These are phyloP conservation scores for Tympanoctomys barrerae DNA, from an alignment of 2,797 vertebrate species.

Conservation along the genomic window DNA sequence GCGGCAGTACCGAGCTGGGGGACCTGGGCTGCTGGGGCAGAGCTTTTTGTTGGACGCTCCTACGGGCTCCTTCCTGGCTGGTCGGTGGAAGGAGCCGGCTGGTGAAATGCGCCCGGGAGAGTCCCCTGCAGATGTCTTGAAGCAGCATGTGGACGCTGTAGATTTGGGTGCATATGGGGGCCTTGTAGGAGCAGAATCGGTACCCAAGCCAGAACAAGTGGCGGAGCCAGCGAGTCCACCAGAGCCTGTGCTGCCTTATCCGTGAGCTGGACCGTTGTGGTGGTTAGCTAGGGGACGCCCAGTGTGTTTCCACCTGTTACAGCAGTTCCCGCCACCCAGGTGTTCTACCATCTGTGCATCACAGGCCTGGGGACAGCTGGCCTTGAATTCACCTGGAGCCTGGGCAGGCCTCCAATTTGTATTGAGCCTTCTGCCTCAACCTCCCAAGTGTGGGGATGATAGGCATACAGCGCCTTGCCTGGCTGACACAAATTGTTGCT, in stretches of 20 bases:
- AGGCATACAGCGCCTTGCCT: no score
- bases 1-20: fast-evolving
- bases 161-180: background rate
- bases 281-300: background rate
- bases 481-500: background rate
- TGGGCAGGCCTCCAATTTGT: background rate
- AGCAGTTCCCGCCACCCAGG: background rate
- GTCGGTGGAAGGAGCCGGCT: background rate
- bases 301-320: background rate
- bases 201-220: background rate
- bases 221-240: background rate
- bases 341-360: background rate
- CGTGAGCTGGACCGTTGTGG: fast-evolving
- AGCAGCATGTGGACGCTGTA: background rate
- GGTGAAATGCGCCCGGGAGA: background rate
- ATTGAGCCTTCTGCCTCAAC: background rate
- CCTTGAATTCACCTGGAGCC: background rate
- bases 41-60: background rate
- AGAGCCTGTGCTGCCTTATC: background rate
- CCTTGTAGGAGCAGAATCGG: background rate
- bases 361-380: background rate
- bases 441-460: background rate
- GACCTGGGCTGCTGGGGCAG: background rate
- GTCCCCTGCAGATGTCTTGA: constrained; percentile 11
- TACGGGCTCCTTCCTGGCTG: background rate